These are phyloP conservation scores for Strigops habroptila DNA, from an alignment of 2,113 vertebrate genomes.

Conservation along the genomic window DNA sequence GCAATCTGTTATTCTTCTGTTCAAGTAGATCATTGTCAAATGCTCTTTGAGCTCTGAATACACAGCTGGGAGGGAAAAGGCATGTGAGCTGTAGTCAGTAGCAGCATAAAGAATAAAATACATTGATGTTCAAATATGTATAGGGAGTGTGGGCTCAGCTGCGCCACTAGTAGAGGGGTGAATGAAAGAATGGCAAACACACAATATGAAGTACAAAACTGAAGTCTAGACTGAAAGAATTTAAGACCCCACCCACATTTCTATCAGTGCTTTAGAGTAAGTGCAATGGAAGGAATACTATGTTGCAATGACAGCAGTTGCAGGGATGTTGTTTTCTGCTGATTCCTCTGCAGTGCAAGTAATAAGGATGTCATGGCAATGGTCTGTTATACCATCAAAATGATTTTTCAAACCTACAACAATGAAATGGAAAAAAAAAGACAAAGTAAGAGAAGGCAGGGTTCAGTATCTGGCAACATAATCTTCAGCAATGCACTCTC, in stretches of 20 bases:
- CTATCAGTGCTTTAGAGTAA: background rate
- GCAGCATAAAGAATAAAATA: background rate
- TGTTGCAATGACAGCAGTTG: rapidly evolving
- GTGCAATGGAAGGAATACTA: background rate
- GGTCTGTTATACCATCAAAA: background rate
- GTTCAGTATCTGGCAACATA: background rate
- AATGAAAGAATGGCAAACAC: background rate
- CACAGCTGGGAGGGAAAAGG: background rate
- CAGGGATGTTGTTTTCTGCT: background rate
- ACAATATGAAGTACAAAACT: background rate
- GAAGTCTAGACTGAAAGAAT: background rate
- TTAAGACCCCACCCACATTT: background rate
- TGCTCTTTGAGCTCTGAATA: background rate
- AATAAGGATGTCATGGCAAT: background rate
- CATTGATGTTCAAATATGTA: background rate
- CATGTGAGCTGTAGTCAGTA: background rate
- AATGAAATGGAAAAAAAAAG: background rate
- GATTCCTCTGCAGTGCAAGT: background rate
- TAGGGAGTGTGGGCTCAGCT: background rate
- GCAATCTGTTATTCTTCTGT: background rate
- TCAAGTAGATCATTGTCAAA: background rate
- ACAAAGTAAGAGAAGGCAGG: background rate
- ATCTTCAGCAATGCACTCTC: background rate
- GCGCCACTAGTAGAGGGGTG: background rate
- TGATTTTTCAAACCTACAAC: background rate